Evolutionary conservation across 2,113 vertebrate genomes (phyloP).

Genomic region (Ciconia stormi): DNA sequence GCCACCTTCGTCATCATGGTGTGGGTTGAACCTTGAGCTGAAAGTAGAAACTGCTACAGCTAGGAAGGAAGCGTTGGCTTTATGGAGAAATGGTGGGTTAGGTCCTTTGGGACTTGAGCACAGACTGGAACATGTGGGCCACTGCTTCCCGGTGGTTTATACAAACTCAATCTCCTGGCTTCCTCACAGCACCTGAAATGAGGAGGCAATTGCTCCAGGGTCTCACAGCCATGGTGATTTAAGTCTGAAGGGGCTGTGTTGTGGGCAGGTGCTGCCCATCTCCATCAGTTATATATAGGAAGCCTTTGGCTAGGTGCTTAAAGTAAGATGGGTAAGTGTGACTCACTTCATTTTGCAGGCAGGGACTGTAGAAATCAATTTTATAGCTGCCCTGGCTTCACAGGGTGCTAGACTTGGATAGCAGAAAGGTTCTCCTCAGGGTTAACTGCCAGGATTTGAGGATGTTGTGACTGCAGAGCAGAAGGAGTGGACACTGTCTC

Average conservation of each 20-base stretch:
- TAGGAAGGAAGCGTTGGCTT: background rate
- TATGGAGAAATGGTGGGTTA: background rate
- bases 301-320: background rate
- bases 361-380: background rate
- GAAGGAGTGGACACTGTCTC: background rate
- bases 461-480: background rate
- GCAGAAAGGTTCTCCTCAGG: background rate
- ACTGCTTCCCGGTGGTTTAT: background rate
- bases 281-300: background rate
- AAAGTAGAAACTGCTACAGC: background rate
- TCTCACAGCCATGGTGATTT: background rate
- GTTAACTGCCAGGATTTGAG: background rate
- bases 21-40: background rate
- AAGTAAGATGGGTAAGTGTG: background rate
- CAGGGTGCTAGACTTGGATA: background rate
- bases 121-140: background rate
- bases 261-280: background rate
- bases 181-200: background rate
- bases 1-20: accelerated
- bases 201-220: background rate
- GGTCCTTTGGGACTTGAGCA: background rate
- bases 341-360: accelerated
- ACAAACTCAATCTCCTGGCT: background rate
- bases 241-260: background rate
- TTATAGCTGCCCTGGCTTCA: background rate